A percentile compares a stretch with the other conserved stretches of the same genome.
Conservation (phyloP, 2,888 invertebrate species). For the Eutolmus rufibarbis region DNA sequence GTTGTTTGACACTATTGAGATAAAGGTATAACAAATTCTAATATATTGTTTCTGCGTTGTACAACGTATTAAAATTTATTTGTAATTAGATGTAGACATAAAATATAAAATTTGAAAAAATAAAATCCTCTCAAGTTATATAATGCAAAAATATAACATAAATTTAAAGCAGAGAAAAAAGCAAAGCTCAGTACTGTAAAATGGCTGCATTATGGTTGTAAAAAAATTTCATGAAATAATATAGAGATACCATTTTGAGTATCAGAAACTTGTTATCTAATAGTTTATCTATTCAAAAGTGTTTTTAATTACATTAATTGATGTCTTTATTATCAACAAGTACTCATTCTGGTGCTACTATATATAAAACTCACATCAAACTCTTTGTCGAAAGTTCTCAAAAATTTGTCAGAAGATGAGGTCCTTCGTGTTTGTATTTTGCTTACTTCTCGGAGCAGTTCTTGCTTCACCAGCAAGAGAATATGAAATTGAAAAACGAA, state of each 20-base stretch:
- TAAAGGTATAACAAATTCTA: not conserved
- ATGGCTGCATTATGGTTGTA: too few species aligned
- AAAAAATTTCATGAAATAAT: not conserved
- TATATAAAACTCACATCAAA: not conserved
- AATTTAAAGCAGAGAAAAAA: too few species aligned
- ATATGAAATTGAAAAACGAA: conserved; percentile 23
- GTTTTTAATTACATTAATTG: not conserved
- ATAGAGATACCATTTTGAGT: not conserved
- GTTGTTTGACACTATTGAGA: not conserved
- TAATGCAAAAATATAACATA: too few species aligned
- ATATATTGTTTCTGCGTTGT: not conserved
- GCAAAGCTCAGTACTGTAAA: too few species aligned
- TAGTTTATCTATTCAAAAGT: not conserved
- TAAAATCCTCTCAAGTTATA: too few species aligned
- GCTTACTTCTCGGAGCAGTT: not conserved
- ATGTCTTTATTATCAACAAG: not conserved
- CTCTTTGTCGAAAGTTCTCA: not conserved
- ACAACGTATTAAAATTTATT: not conserved
- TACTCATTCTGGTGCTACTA: not conserved
- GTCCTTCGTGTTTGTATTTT: not conserved
- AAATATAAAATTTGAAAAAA: not conserved
- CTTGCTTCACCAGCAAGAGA: not conserved
- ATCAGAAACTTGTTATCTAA: not conserved
- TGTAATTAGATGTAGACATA: not conserved
- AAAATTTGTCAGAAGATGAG: not conserved